Percentiles rank a stretch among this genome's conserved stretches.
These are phyloP conservation scores for Murina feae DNA, from an alignment of 2,113 vertebrate genomes.

Conservation along the genomic window DNA sequence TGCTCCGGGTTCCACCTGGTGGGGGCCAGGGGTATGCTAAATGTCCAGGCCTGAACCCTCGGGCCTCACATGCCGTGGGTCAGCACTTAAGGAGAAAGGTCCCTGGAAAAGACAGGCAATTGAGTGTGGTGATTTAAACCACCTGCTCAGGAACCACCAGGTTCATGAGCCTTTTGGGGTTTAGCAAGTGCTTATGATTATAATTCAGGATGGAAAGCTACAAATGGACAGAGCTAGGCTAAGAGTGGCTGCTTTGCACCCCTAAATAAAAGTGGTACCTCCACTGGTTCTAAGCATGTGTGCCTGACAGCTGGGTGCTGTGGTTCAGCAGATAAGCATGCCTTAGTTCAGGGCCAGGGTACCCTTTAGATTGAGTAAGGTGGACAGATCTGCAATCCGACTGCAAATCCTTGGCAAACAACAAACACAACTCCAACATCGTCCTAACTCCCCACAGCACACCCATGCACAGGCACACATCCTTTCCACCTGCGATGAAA, in stretches of 20 bases:
- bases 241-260: not conserved
- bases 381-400: not conserved
- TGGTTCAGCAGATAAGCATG: not conserved
- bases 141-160: not conserved
- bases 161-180: not conserved
- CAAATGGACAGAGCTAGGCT: not conserved
- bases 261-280: not conserved
- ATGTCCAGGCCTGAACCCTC: not conserved
- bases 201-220: not conserved
- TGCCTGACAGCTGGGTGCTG: not conserved
- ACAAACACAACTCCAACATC: not conserved
- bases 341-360: not conserved
- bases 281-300: not conserved
- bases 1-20: not conserved
- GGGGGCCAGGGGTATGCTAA: not conserved
- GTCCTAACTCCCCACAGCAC: not conserved
- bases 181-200: not conserved
- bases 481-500: not conserved
- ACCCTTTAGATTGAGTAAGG: not conserved
- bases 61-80: fast-evolving
- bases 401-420: not conserved
- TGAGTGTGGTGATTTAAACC: not conserved
- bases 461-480: not conserved
- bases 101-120: not conserved
- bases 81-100: not conserved